phyloP scores from a whole-genome alignment of 2,888 invertebrate genomes.

The Stratiomys singularior region DNA sequence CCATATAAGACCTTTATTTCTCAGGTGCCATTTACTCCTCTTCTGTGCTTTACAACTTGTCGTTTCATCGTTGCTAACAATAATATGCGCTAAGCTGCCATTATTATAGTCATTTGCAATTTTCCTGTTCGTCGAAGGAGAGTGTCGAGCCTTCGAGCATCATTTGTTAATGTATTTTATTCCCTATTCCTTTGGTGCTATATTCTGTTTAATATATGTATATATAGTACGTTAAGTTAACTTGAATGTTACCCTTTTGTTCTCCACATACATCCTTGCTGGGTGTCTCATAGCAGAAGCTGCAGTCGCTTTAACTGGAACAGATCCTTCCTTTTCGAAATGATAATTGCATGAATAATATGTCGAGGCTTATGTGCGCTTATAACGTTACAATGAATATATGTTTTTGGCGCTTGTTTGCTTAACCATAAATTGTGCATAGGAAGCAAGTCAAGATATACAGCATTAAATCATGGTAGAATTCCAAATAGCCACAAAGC shows the following conservation, averaged over 20 bases:
- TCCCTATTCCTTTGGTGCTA: background rate
- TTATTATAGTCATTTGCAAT: conserved; percentile 29
- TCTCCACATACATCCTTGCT: background rate
- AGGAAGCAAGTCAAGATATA: background rate
- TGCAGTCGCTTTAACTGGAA: background rate
- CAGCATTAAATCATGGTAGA: background rate
- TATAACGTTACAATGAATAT: conserved; percentile 26
- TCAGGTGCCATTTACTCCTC: conserved; percentile 23
- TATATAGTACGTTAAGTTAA: background rate
- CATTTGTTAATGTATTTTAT: conserved; percentile 20
- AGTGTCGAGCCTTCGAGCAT: background rate
- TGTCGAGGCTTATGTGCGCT: conserved; percentile 17
- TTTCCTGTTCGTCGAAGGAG: conserved; percentile 3
- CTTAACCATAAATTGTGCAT: conserved; percentile 32
- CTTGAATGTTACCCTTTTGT: background rate
- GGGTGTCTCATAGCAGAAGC: background rate
- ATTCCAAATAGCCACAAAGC: background rate
- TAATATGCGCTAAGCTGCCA: conserved; percentile 24
- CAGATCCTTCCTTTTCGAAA: conserved; percentile 9
- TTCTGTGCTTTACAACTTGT: conserved; percentile 14
- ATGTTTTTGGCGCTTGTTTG: conserved; percentile 39
- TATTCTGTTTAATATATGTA: background rate
- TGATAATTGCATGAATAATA: conserved; percentile 42
- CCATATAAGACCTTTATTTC: conserved; percentile 18
- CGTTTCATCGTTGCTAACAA: background rate